Base-by-base conservation (phyloP, 2,888 invertebrate species). In the Drosophila falleni region DNA sequence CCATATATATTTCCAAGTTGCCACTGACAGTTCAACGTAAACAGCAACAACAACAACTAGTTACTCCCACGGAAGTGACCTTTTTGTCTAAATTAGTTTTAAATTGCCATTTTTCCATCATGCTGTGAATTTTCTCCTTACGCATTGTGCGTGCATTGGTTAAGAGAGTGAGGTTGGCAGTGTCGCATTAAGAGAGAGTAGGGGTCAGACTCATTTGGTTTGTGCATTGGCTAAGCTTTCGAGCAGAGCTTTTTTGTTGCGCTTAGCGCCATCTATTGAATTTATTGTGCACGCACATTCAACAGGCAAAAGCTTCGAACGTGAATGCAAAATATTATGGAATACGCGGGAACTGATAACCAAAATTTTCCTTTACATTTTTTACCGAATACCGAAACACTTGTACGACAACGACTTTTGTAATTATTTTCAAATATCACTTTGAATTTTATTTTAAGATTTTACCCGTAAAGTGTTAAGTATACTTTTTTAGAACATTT, bases 61-160 rank as follows among this genome's bases (percentile, higher is more conserved):
- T 3, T 13, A 56, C 62, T 49, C 65, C 44, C 35, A 37, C 65
- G 69, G 71, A 74, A 66, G 61, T 77, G 56, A 63, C 73, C 66
- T 62, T 61, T 62, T 41, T 35, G 23, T 35, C 53, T 60, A 50
- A 50, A 49, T 63, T 16, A 47, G 47, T 63, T 79, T 79, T 46
- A 58, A 56, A 61, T 73, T 26, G 46, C 71, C 80, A 79, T 83
- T 83, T 83, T 69, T 64, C 68, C 73, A 79, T 83, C 82, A 80
- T 6, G 78, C 86, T 78, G 83, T 62, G 86, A 61, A 26, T 31
- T 42, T 50, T 47, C 13, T 8, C 51, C 16, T 54, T 60, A 76
- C 75, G 77, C 75, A 75, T 39, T 44, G 44, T 72, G 77, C 72
- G 68, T 76, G 62, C 3, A 23, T 15, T 9, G 9, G 23, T 19